Conservation (phyloP, 1,140 invertebrate species). For the honey bee (Apis mellifera) region Amel_HAv3.1 CM009939.2:9685501-9686000, state of each 20-base stretch:
- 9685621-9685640: too few relatives aligned
- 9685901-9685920: slow-evolving; percentile 66
- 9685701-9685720: background rate
- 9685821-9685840: slow-evolving; percentile 75
- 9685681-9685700: too few relatives aligned
- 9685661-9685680: too few relatives aligned
- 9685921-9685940: slow-evolving; percentile 71
- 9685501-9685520: too few relatives aligned
- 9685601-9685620: too few relatives aligned
- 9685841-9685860: slow-evolving; percentile 77
- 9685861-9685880: slow-evolving; percentile 76
- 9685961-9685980: slow-evolving; percentile 48
- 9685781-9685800: slow-evolving; percentile 70
- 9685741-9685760: background rate
- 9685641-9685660: too few relatives aligned
- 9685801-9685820: slow-evolving; percentile 71
- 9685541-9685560: too few relatives aligned
- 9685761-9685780: slow-evolving; percentile 51
- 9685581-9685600: too few relatives aligned
- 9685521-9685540: too few relatives aligned
- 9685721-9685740: too few relatives aligned
- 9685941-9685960: slow-evolving; percentile 66
- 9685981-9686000: slow-evolving; percentile 76
- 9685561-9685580: too few relatives aligned
- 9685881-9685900: slow-evolving; percentile 80